Evolutionary conservation across 2,113 vertebrate species (phyloP), one percentile per base, ranked within the genome.

Genomic region (Propithecus coquereli): DNA sequence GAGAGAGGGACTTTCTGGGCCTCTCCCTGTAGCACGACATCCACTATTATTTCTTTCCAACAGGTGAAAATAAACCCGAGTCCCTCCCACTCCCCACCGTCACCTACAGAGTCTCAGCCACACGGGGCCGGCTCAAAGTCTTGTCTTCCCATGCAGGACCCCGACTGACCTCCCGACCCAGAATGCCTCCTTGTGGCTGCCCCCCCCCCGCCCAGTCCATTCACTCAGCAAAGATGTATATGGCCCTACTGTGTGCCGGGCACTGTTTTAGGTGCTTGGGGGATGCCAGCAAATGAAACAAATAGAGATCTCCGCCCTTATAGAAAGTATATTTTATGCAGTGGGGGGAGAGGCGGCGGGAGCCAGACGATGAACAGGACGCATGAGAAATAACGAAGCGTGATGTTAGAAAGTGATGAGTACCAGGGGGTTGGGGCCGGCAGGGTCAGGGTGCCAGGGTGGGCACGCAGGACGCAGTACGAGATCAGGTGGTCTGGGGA

Each of bases 1-100:
- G 12, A 52, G 5, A 87, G 6, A 63, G 37, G 83, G 65, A 65
- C 74, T 81, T 81, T 80, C 34, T 73, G 83, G 43, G 8, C 32
- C 32, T 30, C 37, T 57, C 66, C 37, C 17, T 70, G 12, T 6
- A 25, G 6, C 32, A 74, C 13, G 37, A 40, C 32, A 65, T 87
- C 25, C 9, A 10, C 66, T 87, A 54, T 91, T 73, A 40, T 87
- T 81, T 87, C 82, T 87, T 81, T 87, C 82, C 47, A 71, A 73
- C 43, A 54, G 65, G 54, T 50, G 54, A 52, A n/a, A 43, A 63
- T n/a, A 80, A 71, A 81, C n/a, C 70, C 73, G 54, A 43, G 45
- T 70, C 81, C 11, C 20, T 61, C 18, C 8, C 0, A 0, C 52
- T 25, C 16, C 34, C 30, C 52, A 37, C 34, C 10, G 34, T 94